Percentiles rank a stretch among this genome's conserved stretches.
Conservation (phyloP, 2,797 vertebrate species). For the Coreius guichenoti region DNA sequence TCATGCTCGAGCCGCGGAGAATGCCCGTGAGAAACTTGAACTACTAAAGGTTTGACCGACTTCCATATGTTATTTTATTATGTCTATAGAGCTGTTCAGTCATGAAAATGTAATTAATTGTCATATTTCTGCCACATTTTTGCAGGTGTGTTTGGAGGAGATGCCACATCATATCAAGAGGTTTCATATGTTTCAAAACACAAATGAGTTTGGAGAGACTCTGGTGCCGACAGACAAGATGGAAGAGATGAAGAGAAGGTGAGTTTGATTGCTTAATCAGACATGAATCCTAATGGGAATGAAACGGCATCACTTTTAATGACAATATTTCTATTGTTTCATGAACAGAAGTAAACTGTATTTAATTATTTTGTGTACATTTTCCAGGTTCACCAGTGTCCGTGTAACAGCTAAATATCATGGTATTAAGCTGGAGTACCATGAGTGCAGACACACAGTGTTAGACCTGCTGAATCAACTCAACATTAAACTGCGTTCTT, state of each 20-base stretch:
- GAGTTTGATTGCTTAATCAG: background rate
- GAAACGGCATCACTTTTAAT: background rate
- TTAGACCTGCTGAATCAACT: constrained; percentile 82
- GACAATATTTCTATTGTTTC: background rate
- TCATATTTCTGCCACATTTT: background rate
- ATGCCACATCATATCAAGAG: constrained; percentile 79
- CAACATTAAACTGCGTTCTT: constrained; percentile 81
- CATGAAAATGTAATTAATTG: constrained; percentile 2
- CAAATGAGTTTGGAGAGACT: constrained; percentile 80
- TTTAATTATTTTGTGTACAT: background rate
- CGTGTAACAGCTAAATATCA: constrained; percentile 82
- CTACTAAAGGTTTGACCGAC: constrained; percentile 81
- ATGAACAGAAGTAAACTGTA: background rate
- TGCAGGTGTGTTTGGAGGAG: constrained; percentile 83
- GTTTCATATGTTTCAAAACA: constrained; percentile 86
- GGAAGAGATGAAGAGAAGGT: constrained; percentile 92
- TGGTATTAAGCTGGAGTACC: constrained; percentile 85
- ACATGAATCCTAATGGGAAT: background rate
- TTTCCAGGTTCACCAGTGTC: constrained; percentile 83
- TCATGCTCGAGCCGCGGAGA: constrained; percentile 75
- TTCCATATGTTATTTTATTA: background rate
- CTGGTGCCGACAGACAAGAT: constrained; percentile 86
- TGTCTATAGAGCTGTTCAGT: background rate
- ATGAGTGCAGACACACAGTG: constrained; percentile 79
- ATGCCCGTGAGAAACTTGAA: constrained; percentile 79